These are phyloP conservation scores for Sarcophilus harrisii DNA, from an alignment of 2,797 vertebrate species.

Conservation along the genomic window DNA sequence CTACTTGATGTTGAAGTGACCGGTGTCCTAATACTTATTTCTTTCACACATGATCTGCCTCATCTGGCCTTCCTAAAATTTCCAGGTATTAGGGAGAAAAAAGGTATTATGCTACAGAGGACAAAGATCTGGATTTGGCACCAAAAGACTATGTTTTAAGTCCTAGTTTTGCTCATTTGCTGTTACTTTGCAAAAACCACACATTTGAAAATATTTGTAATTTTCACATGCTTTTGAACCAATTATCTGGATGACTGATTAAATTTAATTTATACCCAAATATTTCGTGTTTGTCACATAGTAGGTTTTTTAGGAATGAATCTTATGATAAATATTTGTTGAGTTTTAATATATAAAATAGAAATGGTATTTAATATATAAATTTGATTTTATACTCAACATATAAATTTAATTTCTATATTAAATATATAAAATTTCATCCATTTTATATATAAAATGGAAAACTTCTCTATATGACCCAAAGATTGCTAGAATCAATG, in stretches of 20 bases:
- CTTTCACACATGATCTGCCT: background rate
- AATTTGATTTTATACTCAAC: too few relatives aligned
- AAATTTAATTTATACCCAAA: background rate
- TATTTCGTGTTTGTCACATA: background rate
- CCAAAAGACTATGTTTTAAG: background rate
- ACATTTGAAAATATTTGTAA: background rate
- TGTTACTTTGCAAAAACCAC: background rate
- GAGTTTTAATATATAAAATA: background rate
- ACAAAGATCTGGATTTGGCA: background rate
- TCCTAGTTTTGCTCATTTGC: background rate
- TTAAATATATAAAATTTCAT: too few relatives aligned
- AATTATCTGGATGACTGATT: background rate
- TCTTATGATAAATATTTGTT: background rate
- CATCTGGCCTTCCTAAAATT: background rate
- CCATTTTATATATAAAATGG: background rate
- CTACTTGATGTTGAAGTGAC: background rate
- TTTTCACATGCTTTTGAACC: background rate
- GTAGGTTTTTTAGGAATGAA: background rate
- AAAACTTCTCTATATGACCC: background rate
- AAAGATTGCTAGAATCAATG: background rate
- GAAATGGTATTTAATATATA: too few relatives aligned
- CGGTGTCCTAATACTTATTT: background rate
- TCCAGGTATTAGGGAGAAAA: background rate
- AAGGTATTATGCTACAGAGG: background rate
- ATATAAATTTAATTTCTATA: too few relatives aligned